Conservation (phyloP, 2,113 vertebrate genomes). For the Coptodon bakossiorum region DNA sequence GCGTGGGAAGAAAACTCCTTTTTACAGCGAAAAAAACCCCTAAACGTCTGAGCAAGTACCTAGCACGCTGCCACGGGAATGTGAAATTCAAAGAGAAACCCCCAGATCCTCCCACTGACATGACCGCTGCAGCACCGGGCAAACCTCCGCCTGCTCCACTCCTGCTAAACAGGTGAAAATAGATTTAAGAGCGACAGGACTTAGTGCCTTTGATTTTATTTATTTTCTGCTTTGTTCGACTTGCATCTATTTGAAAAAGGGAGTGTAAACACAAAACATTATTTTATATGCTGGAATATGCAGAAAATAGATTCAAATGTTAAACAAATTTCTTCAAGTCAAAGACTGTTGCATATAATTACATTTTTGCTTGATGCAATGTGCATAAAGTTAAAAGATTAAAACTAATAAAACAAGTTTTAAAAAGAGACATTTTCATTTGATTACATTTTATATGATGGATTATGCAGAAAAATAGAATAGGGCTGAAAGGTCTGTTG, state of each 20-base stretch:
- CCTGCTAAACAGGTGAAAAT: background rate
- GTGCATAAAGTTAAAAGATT: background rate
- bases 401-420: background rate
- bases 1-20: background rate
- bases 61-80: background rate
- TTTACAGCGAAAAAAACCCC: fast-evolving
- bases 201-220: background rate
- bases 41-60: background rate
- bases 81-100: background rate
- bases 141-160: background rate
- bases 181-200: background rate
- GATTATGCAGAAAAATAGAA: background rate
- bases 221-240: background rate
- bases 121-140: background rate
- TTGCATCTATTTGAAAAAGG: background rate
- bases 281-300: background rate
- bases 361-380: background rate
- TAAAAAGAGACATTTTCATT: background rate
- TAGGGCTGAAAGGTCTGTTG: background rate
- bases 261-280: background rate
- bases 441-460: background rate
- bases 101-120: background rate
- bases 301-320: background rate
- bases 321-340: background rate
- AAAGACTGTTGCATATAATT: background rate